These are phyloP conservation scores for Syncerus caffer DNA, from an alignment of 2,797 vertebrate species.

Conservation along the genomic window DNA sequence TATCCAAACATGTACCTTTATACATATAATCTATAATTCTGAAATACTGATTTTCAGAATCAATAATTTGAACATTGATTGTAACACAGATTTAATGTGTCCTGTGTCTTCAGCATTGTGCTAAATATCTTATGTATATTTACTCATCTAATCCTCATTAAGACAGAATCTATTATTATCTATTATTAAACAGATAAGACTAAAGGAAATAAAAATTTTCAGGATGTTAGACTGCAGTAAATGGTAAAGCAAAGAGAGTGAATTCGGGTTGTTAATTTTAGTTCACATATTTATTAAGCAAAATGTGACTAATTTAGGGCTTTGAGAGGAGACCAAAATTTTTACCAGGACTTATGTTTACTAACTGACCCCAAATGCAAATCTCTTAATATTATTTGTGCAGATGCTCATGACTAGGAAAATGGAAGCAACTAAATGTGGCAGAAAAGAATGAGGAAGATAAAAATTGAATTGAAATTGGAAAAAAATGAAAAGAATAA, in stretches of 20 bases:
- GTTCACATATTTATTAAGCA: neutral
- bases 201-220: neutral
- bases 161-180: neutral
- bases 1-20: neutral
- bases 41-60: neutral
- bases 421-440: neutral
- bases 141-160: neutral
- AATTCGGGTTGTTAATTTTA: neutral
- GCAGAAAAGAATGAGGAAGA: neutral
- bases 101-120: neutral
- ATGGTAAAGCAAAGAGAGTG: neutral
- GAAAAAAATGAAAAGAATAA: slow-evolving; percentile 7
- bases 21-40: neutral
- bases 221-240: neutral
- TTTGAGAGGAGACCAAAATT: too few species aligned
- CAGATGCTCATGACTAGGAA: neutral
- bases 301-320: too few species aligned
- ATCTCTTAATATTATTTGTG: neutral
- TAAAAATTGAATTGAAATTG: slow-evolving; percentile 1
- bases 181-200: neutral
- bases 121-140: neutral
- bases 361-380: neutral
- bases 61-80: neutral
- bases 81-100: neutral
- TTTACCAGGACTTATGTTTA: neutral